Evolutionary conservation across 2,888 invertebrate species (phyloP).

Genomic region (Andrena fulva): DNA sequence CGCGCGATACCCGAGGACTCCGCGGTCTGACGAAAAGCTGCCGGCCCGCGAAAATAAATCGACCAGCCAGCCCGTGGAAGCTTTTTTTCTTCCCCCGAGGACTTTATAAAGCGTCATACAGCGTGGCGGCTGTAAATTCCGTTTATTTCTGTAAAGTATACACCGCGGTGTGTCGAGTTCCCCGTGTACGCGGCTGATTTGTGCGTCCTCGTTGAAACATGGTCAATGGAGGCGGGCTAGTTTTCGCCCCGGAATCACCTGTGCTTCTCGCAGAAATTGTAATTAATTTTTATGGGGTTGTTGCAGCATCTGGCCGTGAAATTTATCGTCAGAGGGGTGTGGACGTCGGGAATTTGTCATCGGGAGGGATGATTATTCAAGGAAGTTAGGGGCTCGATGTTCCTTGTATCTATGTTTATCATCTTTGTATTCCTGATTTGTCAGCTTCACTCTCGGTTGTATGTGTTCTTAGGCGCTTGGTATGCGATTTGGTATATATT

Average conservation of each 20-base stretch:
- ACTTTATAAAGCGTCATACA: conserved; percentile 22
- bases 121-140: conserved; percentile 27
- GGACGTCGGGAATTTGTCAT: too few relatives aligned
- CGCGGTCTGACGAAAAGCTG: not conserved
- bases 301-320: too few relatives aligned
- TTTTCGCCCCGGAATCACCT: conserved; percentile 9
- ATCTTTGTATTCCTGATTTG: too few relatives aligned
- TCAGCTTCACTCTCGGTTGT: too few relatives aligned
- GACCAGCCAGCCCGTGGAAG: not conserved
- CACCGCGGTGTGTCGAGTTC: not conserved
- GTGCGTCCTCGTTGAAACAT: conserved; percentile 12
- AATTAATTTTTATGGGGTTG: not conserved
- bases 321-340: too few relatives aligned
- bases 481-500: too few relatives aligned
- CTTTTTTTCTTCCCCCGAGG: conserved; percentile 3
- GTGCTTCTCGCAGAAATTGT: conserved; percentile 3
- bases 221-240: not conserved
- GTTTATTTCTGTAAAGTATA: conserved; percentile 29
- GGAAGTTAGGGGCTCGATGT: too few relatives aligned
- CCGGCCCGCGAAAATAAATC: conserved; percentile 29
- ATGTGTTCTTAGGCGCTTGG: too few relatives aligned
- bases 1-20: conserved; percentile 9
- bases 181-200: conserved; percentile 16
- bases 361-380: too few relatives aligned
- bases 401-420: too few relatives aligned